These are phyloP conservation scores for Pseudomyrmex pallidus DNA, from an alignment of 1,140 invertebrate species.

Conservation along the genomic window DNA sequence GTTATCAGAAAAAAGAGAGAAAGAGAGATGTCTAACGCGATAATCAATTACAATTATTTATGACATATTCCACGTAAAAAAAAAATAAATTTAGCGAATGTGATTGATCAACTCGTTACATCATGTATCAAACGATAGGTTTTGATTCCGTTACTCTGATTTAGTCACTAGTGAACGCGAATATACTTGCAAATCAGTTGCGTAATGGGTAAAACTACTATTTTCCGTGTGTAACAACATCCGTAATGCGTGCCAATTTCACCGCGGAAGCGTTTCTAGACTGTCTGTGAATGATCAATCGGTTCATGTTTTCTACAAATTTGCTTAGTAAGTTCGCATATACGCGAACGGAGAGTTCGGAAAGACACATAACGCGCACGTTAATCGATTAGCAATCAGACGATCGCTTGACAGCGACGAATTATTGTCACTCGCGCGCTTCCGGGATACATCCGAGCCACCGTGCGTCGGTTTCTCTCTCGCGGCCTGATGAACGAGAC, in stretches of 20 bases:
- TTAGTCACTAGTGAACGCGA: constrained; percentile 27
- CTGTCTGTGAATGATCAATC: constrained; percentile 48
- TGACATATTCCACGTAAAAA: too few relatives aligned
- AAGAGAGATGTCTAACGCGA: neutral
- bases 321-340: constrained; percentile 7
- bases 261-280: constrained; percentile 50
- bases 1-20: neutral
- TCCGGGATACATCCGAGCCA: constrained; percentile 16
- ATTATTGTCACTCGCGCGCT: constrained; percentile 62
- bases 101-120: constrained; percentile 8
- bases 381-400: constrained; percentile 60
- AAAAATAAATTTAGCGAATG: neutral
- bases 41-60: constrained; percentile 7
- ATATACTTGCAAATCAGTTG: constrained; percentile 60
- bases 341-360: neutral
- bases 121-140: neutral
- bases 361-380: constrained; percentile 26
- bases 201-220: constrained; percentile 35
- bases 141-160: constrained; percentile 7
- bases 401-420: constrained; percentile 22
- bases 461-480: constrained; percentile 3
- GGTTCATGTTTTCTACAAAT: constrained; percentile 30
- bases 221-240: constrained; percentile 37
- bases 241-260: constrained; percentile 69
- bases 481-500: constrained; percentile 1